Conservation (phyloP, 2,888 invertebrate genomes). For the Acanthopleura granulata region DNA sequence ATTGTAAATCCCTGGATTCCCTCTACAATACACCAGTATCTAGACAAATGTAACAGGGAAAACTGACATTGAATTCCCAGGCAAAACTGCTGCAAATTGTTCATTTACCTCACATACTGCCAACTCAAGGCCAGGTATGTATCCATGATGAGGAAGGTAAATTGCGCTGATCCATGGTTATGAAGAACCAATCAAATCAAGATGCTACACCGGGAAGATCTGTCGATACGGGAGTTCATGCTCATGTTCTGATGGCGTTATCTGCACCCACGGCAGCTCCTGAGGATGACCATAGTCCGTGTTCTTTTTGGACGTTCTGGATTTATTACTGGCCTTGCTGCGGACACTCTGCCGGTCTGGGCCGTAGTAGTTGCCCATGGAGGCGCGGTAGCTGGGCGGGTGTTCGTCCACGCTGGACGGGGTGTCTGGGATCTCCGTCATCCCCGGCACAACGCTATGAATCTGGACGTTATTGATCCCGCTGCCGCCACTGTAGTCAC, state of each 20-base stretch:
- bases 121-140: too few relatives aligned
- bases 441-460: conserved; percentile 26
- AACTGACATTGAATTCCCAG: too few relatives aligned
- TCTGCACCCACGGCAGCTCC: conserved; percentile 61
- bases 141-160: too few relatives aligned
- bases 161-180: not conserved
- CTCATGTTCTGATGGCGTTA: conserved; percentile 44
- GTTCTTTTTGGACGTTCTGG: conserved; percentile 36
- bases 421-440: conserved; percentile 24
- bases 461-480: conserved; percentile 17
- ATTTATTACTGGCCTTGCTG: conserved; percentile 54
- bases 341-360: conserved; percentile 43
- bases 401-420: conserved; percentile 31
- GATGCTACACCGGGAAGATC: not conserved
- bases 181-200: not conserved
- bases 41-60: too few relatives aligned
- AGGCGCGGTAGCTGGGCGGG: conserved; percentile 60
- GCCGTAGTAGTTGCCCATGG: conserved; percentile 40
- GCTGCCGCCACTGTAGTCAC: not conserved
- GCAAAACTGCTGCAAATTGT: too few relatives aligned
- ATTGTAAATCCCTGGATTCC: too few relatives aligned
- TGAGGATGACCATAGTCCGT: conserved; percentile 38
- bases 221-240: conserved; percentile 11
- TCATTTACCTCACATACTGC: too few relatives aligned
- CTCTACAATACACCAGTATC: too few relatives aligned